These are phyloP conservation scores for Entelurus aequoreus DNA, from an alignment of 2,113 vertebrate species.

Conservation along the genomic window DNA sequence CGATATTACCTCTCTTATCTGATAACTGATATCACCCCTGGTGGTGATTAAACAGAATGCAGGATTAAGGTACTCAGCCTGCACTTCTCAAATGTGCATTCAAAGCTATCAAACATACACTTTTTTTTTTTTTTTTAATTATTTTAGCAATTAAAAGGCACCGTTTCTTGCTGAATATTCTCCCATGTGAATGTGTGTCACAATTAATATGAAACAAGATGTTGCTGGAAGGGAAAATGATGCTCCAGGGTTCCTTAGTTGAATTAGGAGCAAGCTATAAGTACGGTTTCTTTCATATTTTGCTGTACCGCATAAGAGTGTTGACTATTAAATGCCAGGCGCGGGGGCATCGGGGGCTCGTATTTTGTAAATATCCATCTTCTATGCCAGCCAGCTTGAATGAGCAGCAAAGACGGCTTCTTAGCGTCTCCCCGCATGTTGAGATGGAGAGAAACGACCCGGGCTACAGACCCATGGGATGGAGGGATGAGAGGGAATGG, in stretches of 20 bases:
- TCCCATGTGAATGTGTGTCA: slow-evolving; percentile 27
- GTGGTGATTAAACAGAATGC: slow-evolving; percentile 6
- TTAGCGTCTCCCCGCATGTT: slow-evolving; percentile 37
- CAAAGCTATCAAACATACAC: background rate
- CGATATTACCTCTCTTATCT: background rate
- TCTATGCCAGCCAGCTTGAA: slow-evolving; percentile 43
- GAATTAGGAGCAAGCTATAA: slow-evolving; percentile 23
- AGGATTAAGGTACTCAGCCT: background rate
- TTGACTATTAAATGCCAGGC: slow-evolving; percentile 58
- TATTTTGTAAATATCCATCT: slow-evolving; percentile 64
- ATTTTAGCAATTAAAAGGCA: slow-evolving; percentile 28
- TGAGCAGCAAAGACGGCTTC: slow-evolving; percentile 38
- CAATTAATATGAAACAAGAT: slow-evolving; percentile 21
- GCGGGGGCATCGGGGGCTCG: slow-evolving; percentile 49
- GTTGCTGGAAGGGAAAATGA: slow-evolving; percentile 37
- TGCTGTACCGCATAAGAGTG: slow-evolving; percentile 42
- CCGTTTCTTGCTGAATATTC: slow-evolving; percentile 15
- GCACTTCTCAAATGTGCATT: background rate
- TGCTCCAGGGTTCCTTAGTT: slow-evolving; percentile 22
- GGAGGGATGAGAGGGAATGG: slow-evolving; percentile 49
- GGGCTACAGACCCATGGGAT: slow-evolving; percentile 51
- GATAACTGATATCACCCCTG: slow-evolving; percentile 4
- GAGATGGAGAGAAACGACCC: slow-evolving; percentile 55
- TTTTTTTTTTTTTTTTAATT: background rate
- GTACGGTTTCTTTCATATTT: slow-evolving; percentile 30